phyloP scores from a whole-genome alignment of 30 jellyfish, hydroid and myxozoan genomes.

The Turritopsis rubra region DNA sequence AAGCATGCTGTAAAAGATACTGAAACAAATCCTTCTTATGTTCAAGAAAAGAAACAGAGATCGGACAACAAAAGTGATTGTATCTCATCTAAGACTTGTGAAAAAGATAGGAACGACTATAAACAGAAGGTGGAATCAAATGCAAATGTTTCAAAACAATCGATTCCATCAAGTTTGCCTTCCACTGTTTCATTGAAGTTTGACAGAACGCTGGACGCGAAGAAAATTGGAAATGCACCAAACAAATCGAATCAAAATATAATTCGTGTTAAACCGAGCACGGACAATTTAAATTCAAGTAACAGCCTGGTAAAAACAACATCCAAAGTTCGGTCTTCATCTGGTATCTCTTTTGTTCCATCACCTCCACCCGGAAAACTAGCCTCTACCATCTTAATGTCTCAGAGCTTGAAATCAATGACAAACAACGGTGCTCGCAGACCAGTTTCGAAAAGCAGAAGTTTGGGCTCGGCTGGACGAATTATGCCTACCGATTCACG shows the following conservation, averaged over 20 bases:
- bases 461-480: slow-evolving; percentile 25
- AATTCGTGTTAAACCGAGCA: neutral
- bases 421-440: neutral
- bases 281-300: neutral
- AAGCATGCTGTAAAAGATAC: neutral
- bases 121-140: neutral
- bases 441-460: slow-evolving; percentile 12
- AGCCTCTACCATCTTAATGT: neutral
- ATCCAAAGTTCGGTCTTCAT: neutral
- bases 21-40: neutral
- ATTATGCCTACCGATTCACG: slow-evolving; percentile 8
- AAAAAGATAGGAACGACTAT: neutral
- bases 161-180: neutral
- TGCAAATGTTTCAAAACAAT: no score
- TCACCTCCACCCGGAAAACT: slow-evolving; percentile 18
- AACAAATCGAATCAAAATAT: neutral
- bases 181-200: slow-evolving; percentile 5
- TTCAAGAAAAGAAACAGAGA: neutral
- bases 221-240: neutral
- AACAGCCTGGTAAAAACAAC: neutral
- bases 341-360: neutral
- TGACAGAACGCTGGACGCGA: neutral
- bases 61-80: neutral
- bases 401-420: slow-evolving; percentile 26
- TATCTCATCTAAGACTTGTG: neutral